phyloP scores from a whole-genome alignment of 2,888 invertebrate genomes.

The Hoplodrina blanda region DNA sequence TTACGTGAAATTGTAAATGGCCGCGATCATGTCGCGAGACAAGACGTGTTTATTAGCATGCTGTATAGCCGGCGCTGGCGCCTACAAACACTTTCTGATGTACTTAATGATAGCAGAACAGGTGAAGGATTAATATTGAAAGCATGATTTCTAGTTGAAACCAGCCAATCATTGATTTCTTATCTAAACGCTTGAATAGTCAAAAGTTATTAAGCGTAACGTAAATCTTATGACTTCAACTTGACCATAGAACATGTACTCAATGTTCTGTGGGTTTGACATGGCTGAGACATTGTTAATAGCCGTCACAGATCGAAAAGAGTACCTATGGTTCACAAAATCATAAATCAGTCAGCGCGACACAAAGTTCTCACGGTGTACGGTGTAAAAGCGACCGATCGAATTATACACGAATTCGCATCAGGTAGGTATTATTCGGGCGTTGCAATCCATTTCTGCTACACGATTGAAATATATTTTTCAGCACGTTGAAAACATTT shows the following conservation, averaged over 20 bases:
- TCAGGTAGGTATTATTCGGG: constrained; percentile 56
- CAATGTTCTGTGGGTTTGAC: background rate
- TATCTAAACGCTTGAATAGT: constrained; percentile 52
- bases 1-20: constrained; percentile 73
- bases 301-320: constrained; percentile 8
- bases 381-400: constrained; percentile 32
- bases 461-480: constrained; percentile 65
- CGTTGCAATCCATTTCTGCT: constrained; percentile 66
- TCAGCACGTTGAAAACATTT: constrained; percentile 67
- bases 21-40: constrained; percentile 64
- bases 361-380: constrained; percentile 3
- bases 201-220: constrained; percentile 28
- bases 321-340: constrained; percentile 5
- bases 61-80: constrained; percentile 58
- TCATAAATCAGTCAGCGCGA: constrained; percentile 20
- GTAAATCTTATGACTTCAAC: constrained; percentile 28
- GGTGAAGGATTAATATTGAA: constrained; percentile 69
- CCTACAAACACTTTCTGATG: constrained; percentile 75
- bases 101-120: constrained; percentile 74
- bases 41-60: constrained; percentile 75
- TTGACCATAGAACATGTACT: background rate
- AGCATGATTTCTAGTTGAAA: constrained; percentile 64
- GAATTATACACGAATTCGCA: constrained; percentile 43
- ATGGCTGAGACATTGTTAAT: constrained; percentile 5
- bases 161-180: constrained; percentile 54